Evolutionary conservation across 2,888 invertebrate species (phyloP), one percentile per base, ranked within the genome.

Genomic region (Aporophyla lueneburgensis): DNA sequence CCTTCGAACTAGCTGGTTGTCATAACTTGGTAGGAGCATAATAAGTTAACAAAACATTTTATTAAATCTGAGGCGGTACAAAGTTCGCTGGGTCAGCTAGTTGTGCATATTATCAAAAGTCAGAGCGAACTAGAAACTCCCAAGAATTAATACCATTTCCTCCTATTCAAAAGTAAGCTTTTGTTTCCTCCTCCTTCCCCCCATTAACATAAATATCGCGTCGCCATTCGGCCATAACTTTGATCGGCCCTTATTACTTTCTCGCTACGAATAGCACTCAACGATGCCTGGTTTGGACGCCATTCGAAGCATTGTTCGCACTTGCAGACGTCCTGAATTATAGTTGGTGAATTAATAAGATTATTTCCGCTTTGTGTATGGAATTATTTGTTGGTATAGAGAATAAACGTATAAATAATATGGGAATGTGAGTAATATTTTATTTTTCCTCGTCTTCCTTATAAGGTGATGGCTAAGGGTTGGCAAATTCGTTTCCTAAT

Each of bases 261-360:
- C 76, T 78, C 56, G 76, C 79, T 73, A 77, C 79, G 76, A 80
- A 88, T 79, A 83, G 73, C 76, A 74, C 79, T 88, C 76, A 74
- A 83, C 82, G 75, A 79, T 70, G 76, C 46, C 80, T 86, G 84
- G 33, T 61, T 76, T 40, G 70, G 85, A 88, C 79, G 78, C 70
- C 80, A 27, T 85, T 81, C 70, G 73, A 27, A 49, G 71, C 78
- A 84, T 86, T 85, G 81, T 81, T 85, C 80, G 70, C 86, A 88
- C 88, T 84, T 89, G 86, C 66, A 78, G 79, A 77, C 59, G 21
- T 53, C 75, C 67, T 70, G n/a, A 75, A 58, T 65, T 78, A 84
- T 80, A 78, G 69, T 81, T 78, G 66, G 65, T 65, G 86, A 83
- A 87, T 84, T 87, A 87, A 81, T 81, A 72, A 70, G 69, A 76